phyloP scores from a whole-genome alignment of 92 coral and sea anemone genomes.

The Umimayanthus chanpuru region DNA sequence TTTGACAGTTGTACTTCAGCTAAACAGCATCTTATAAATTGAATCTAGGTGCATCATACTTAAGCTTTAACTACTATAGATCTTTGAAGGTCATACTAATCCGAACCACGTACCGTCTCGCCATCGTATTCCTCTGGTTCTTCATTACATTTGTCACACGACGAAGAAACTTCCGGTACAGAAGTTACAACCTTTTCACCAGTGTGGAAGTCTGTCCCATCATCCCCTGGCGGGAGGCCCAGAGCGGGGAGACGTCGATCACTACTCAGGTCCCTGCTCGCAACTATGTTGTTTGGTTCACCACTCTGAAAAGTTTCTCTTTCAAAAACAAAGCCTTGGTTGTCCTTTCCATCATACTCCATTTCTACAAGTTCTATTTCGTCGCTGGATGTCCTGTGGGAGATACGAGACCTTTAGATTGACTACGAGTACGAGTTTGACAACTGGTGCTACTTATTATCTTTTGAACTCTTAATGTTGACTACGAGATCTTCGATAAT shows the following conservation, averaged over 20 bases:
- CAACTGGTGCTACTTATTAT: too few species aligned
- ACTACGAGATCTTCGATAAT: too few species aligned
- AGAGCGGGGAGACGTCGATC: neutral
- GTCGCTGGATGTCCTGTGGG: slow-evolving; percentile 14
- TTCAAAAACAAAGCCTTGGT: neutral
- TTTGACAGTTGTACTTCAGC: too few species aligned
- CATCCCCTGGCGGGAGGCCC: neutral
- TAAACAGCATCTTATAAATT: too few species aligned
- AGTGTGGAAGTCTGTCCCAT: neutral
- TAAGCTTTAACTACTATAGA: too few species aligned
- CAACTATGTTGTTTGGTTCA: neutral
- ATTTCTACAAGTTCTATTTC: slow-evolving; percentile 20
- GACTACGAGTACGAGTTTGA: too few species aligned
- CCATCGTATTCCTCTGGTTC: neutral
- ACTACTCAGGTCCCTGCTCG: neutral
- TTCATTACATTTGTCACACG: neutral
- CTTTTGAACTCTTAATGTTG: too few species aligned
- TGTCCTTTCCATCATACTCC: neutral
- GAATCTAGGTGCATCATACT: too few species aligned
- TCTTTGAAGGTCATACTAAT: neutral
- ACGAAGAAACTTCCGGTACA: neutral
- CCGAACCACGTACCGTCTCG: neutral
- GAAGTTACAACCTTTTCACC: neutral
- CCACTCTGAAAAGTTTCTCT: neutral
- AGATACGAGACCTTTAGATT: neutral